phyloP scores from a whole-genome alignment of 2,113 vertebrate genomes.

The Periophthalmus modestus region DNA sequence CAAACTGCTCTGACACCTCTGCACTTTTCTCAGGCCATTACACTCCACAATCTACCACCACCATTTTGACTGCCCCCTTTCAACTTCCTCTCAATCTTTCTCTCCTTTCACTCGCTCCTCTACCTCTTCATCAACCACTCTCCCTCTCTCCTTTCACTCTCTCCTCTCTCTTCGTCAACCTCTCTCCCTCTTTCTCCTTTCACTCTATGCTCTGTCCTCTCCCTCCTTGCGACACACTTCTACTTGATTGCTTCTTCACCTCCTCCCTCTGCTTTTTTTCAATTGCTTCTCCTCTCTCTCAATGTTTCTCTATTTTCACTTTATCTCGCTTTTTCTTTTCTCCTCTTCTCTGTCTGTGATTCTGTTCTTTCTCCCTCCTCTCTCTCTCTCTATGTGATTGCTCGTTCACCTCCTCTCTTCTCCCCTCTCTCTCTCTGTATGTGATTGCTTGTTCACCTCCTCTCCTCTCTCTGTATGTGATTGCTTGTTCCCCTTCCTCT shows the following conservation, averaged over 20 bases:
- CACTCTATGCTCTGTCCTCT: background rate
- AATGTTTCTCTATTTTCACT: too few relatives aligned
- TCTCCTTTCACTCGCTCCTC: background rate
- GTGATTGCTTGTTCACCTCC: background rate
- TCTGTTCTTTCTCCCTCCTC: too few relatives aligned
- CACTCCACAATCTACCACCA: background rate
- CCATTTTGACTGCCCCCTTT: too few relatives aligned
- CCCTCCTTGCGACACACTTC: background rate
- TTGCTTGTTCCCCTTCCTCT: too few relatives aligned
- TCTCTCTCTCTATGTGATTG: background rate
- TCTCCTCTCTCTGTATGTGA: too few relatives aligned
- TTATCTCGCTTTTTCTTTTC: too few relatives aligned
- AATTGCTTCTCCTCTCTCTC: background rate
- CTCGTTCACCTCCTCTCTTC: background rate
- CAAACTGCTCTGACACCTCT: background rate
- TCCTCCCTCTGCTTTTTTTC: too few relatives aligned
- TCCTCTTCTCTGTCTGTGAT: too few relatives aligned
- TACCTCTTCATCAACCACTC: too few relatives aligned
- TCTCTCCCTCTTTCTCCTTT: background rate
- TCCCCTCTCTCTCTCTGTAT: background rate
- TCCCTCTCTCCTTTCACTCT: background rate
- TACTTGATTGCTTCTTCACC: background rate
- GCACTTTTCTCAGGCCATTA: constrained; percentile 4
- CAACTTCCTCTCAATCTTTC: too few relatives aligned
- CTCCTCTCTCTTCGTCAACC: too few relatives aligned